A percentile compares a stretch with the other conserved stretches of the same genome.
Evolutionary conservation across 2,797 vertebrate species (phyloP).

Genomic region (Lophotriccus pileatus): DNA sequence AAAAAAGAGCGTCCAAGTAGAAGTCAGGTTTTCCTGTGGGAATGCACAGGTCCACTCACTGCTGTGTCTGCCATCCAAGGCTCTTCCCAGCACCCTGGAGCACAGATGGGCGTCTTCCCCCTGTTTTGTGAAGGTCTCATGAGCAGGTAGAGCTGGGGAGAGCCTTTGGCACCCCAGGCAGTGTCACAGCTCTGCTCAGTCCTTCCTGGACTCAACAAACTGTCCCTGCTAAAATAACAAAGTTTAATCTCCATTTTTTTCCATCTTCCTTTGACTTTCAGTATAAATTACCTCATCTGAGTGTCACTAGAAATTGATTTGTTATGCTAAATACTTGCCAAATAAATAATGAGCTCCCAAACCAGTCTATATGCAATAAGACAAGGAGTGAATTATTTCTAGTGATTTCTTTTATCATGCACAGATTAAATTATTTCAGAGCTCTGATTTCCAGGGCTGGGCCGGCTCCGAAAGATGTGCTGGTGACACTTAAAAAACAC

Average conservation of each 20-base stretch:
- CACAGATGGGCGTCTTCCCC: background rate
- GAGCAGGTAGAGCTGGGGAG: background rate
- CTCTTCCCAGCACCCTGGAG: background rate
- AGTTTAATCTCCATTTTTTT: slow-evolving; percentile 57
- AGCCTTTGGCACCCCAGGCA: background rate
- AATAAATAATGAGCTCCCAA: slow-evolving; percentile 78
- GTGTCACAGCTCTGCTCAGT: background rate
- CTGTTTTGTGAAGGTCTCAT: background rate
- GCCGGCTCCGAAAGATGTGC: slow-evolving; percentile 7
- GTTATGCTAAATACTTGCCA: slow-evolving; percentile 76
- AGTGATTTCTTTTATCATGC: slow-evolving; percentile 52
- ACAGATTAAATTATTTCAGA: slow-evolving; percentile 54
- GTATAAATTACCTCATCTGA: slow-evolving; percentile 69
- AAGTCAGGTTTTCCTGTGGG: background rate
- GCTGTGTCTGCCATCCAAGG: background rate
- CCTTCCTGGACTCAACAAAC: background rate
- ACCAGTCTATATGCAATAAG: slow-evolving; percentile 65
- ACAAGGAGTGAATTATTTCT: slow-evolving; percentile 75
- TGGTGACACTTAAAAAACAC: slow-evolving; percentile 60
- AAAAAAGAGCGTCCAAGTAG: background rate
- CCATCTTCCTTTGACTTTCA: slow-evolving; percentile 69
- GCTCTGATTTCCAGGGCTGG: background rate
- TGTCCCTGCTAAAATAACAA: background rate
- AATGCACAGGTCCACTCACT: accelerated
- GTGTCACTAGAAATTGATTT: slow-evolving; percentile 75